Conservation (phyloP, 2,113 vertebrate genomes). For the zebrafish (Danio rerio) region GRCz12tu NC_133199.1:43358501-43359000, state of each 20-base stretch:
- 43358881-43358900: conserved; percentile 64
- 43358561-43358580: neutral
- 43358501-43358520: neutral
- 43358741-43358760: conserved; percentile 1
- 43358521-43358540: neutral
- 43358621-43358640: conserved; percentile 16
- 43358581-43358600: neutral
- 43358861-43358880: conserved; percentile 8
- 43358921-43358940: conserved; percentile 97
- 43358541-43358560: neutral
- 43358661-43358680: conserved; percentile 12
- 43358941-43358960: conserved; percentile 98
- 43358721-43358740: conserved; percentile 58
- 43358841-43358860: conserved; percentile 37
- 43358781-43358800: conserved; percentile 7
- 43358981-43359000: conserved; percentile 99
- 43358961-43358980: conserved; percentile 98
- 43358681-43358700: conserved; percentile 6
- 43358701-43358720: conserved; percentile 49
- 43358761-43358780: conserved; percentile 32
- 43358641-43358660: neutral
- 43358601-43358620: neutral
- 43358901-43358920: conserved; percentile 75
- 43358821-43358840: conserved; percentile 3
- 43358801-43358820: conserved; percentile 36